Percentiles rank a stretch among this genome's conserved stretches.
phyloP scores from a whole-genome alignment of 1,140 invertebrate genomes.

The Drosophila nikananu region DNA sequence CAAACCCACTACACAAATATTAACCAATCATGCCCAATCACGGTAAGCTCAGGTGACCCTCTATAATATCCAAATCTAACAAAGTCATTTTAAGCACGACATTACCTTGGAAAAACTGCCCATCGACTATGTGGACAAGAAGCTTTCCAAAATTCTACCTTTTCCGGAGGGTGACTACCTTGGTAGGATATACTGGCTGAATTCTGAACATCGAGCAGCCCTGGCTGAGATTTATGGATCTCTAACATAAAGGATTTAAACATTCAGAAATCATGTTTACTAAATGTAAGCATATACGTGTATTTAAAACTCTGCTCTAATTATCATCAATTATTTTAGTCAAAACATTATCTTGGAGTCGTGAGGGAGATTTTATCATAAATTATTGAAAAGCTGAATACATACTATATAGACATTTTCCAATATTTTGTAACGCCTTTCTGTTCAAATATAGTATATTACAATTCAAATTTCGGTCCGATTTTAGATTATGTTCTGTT shows the following conservation, averaged over 20 bases:
- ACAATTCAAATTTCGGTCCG: neutral
- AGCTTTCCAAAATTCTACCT: neutral
- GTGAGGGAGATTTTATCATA: too few relatives aligned
- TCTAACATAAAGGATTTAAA: neutral
- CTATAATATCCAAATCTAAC: too few relatives aligned
- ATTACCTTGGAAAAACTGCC: neutral
- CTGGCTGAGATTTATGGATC: neutral
- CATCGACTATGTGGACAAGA: neutral
- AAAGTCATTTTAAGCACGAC: neutral
- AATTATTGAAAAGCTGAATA: too few relatives aligned
- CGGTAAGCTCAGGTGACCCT: neutral
- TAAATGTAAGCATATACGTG: neutral
- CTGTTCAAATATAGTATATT: too few relatives aligned
- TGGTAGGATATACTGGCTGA: neutral
- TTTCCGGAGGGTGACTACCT: slow-evolving; percentile 6
- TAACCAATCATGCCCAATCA: neutral
- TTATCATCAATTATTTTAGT: too few relatives aligned
- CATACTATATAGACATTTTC: too few relatives aligned
- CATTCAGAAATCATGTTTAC: neutral
- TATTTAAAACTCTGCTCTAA: neutral
- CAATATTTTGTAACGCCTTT: too few relatives aligned
- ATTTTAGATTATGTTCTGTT: neutral
- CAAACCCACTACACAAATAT: neutral
- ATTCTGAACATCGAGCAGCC: neutral
- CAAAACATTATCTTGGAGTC: too few relatives aligned